Evolutionary conservation across 2,113 vertebrate genomes (phyloP).

Genomic region (Gulo gulo): DNA sequence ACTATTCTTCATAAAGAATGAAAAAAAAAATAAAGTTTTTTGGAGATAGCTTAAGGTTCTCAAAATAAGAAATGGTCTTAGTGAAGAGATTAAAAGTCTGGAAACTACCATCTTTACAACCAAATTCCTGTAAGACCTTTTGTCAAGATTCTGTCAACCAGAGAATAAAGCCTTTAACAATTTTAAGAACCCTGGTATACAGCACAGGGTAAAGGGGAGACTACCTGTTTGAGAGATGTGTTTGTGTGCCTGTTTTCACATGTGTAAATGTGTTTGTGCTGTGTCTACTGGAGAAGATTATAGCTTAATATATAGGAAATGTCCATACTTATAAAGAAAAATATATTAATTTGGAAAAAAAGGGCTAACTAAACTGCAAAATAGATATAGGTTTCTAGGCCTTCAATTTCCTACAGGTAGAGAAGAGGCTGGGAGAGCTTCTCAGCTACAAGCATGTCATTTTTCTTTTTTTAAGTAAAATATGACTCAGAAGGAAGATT

Average conservation of each 20-base stretch:
- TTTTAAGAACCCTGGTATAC: background rate
- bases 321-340: background rate
- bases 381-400: background rate
- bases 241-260: background rate
- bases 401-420: background rate
- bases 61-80: background rate
- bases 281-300: background rate
- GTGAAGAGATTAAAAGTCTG: background rate
- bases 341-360: background rate
- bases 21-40: background rate
- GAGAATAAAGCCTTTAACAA: background rate
- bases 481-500: background rate
- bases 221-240: background rate
- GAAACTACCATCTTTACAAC: background rate
- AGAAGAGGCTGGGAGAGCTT: background rate
- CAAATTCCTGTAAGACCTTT: background rate
- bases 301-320: background rate
- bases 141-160: background rate
- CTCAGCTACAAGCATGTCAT: background rate
- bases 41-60: background rate
- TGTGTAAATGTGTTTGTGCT: background rate
- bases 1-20: background rate
- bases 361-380: background rate
- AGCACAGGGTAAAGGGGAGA: background rate
- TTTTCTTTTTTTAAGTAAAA: background rate